A percentile compares a stretch with the other conserved stretches of the same genome.
phyloP scores from a whole-genome alignment of 2,888 invertebrate genomes.

The Drosophila testacea region DNA sequence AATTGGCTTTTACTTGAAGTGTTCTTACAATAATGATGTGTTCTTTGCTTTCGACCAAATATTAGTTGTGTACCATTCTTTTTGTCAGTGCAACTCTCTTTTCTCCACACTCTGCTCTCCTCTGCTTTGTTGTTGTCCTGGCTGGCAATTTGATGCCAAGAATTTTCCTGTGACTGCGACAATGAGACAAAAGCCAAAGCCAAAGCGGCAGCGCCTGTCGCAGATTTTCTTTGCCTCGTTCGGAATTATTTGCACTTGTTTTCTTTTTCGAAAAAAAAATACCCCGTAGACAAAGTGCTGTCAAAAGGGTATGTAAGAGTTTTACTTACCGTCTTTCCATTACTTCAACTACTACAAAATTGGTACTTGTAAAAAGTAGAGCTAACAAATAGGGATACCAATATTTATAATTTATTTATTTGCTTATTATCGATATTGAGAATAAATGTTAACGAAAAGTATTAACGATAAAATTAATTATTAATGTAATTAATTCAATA shows the following conservation, averaged over 20 bases:
- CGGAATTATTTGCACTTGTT: slow-evolving; percentile 32
- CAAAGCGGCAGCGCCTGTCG: slow-evolving; percentile 40
- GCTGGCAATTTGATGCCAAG: slow-evolving; percentile 42
- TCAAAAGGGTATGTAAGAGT: background rate
- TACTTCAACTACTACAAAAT: too few species aligned
- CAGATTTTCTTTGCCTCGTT: slow-evolving; percentile 46
- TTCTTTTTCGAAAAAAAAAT: slow-evolving; percentile 8
- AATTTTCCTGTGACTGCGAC: slow-evolving; percentile 52
- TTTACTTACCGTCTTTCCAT: too few species aligned
- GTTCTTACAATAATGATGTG: too few species aligned
- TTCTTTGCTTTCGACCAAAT: too few species aligned
- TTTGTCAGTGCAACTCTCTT: background rate
- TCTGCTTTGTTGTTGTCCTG: slow-evolving; percentile 10
- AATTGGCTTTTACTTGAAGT: too few species aligned
- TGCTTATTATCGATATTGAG: too few species aligned
- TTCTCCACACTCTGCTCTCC: background rate
- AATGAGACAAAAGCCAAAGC: slow-evolving; percentile 60
- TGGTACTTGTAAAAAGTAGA: too few species aligned
- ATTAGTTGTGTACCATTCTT: too few species aligned
- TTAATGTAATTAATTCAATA: too few species aligned
- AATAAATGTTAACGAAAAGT: too few species aligned
- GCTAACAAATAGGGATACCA: too few species aligned
- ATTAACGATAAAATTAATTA: background rate
- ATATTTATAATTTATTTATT: too few species aligned
- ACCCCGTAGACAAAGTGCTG: slow-evolving; percentile 14